These are phyloP conservation scores for Atta cephalotes DNA, from an alignment of 1,140 invertebrate species.

Conservation along the genomic window DNA sequence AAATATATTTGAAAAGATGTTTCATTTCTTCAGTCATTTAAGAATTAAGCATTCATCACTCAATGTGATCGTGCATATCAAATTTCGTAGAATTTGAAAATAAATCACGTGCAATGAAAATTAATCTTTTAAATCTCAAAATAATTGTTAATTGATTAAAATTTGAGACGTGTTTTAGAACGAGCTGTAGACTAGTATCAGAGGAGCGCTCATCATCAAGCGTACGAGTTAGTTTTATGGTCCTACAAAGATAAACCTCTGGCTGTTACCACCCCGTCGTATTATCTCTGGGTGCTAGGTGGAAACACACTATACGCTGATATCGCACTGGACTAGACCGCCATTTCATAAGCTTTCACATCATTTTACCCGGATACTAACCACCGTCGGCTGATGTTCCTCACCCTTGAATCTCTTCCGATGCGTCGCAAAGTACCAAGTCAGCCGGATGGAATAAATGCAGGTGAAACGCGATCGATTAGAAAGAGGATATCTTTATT, in stretches of 20 bases:
- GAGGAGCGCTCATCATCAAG: conserved; percentile 65
- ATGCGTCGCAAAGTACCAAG: conserved; percentile 30
- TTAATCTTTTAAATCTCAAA: conserved; percentile 37
- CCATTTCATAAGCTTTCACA: conserved; percentile 77
- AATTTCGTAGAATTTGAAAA: not conserved
- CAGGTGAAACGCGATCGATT: conserved; percentile 19
- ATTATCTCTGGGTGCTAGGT: conserved; percentile 73
- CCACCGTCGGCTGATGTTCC: conserved; percentile 63
- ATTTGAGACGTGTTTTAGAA: conserved; percentile 67
- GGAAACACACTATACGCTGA: conserved; percentile 61
- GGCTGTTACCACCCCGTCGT: conserved; percentile 72
- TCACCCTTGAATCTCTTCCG: conserved; percentile 69
- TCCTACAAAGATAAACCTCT: conserved; percentile 76
- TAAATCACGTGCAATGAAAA: conserved; percentile 31
- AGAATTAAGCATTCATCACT: not conserved
- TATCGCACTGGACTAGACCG: conserved; percentile 73
- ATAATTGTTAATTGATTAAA: conserved; percentile 55
- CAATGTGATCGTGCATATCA: not conserved
- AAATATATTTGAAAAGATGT: not conserved
- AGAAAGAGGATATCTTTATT: conserved; percentile 37
- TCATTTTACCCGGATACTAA: conserved; percentile 72
- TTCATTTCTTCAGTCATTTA: not conserved
- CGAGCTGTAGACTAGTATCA: conserved; percentile 61
- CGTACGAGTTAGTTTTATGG: conserved; percentile 75
- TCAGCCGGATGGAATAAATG: conserved; percentile 53